phyloP scores from a whole-genome alignment of 2,797 vertebrate genomes.

The Moxostoma hubbsi region DNA sequence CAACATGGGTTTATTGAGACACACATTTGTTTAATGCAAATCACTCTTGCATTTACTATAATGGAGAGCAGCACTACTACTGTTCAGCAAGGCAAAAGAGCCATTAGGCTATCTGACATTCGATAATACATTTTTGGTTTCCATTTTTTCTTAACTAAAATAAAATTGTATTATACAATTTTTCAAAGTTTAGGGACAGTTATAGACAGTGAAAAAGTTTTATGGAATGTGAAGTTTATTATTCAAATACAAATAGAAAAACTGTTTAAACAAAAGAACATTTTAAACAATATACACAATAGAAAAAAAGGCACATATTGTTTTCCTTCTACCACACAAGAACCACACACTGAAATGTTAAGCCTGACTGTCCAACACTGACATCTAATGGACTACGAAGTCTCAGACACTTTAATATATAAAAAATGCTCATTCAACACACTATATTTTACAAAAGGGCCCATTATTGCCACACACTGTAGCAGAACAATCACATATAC shows the following conservation, averaged over 20 bases:
- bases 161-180: background rate
- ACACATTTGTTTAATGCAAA: no score
- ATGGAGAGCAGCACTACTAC: background rate
- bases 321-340: slow-evolving; percentile 49
- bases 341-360: slow-evolving; percentile 33
- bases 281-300: slow-evolving; percentile 76
- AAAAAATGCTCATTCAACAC: background rate
- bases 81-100: background rate
- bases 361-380: slow-evolving; percentile 44
- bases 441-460: slow-evolving; percentile 5
- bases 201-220: background rate
- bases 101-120: background rate
- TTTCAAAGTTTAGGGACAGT: background rate
- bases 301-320: slow-evolving; percentile 79
- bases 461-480: slow-evolving; percentile 6
- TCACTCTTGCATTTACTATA: background rate
- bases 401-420: background rate
- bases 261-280: slow-evolving; percentile 69
- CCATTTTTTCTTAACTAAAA: background rate
- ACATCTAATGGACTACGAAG: slow-evolving; percentile 27
- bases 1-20: slow-evolving; percentile 47
- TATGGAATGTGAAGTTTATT: slow-evolving; percentile 67
- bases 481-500: slow-evolving; percentile 20
- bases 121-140: background rate
- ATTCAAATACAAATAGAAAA: slow-evolving; percentile 75